These are phyloP conservation scores for Lordiphosa andalusiaca DNA, from an alignment of 2,888 invertebrate genomes.

Conservation along the genomic window DNA sequence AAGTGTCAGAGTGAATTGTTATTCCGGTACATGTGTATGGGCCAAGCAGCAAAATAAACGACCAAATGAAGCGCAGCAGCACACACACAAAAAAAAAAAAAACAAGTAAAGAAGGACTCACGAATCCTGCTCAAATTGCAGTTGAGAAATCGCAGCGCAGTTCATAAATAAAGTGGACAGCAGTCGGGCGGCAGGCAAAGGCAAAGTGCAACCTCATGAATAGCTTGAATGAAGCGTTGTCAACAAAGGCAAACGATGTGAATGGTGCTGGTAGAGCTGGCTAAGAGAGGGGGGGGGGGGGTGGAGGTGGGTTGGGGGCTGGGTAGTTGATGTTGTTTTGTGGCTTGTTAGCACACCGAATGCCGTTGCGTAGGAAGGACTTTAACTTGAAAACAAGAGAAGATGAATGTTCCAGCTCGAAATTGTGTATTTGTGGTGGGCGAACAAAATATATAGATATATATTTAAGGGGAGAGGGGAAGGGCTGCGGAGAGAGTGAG, in stretches of 20 bases:
- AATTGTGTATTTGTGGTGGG: too few species aligned
- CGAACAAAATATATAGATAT: too few species aligned
- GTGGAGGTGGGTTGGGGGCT: conserved; percentile 15
- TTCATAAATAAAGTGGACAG: conserved; percentile 59
- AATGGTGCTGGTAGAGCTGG: too few species aligned
- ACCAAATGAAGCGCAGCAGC: conserved; percentile 36
- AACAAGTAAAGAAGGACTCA: too few species aligned
- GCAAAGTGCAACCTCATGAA: conserved; percentile 43
- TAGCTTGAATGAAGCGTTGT: conserved; percentile 64
- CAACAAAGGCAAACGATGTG: conserved; percentile 57
- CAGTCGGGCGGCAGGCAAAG: conserved; percentile 16
- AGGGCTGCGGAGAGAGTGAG: too few species aligned
- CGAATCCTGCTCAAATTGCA: conserved; percentile 53
- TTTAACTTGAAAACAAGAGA: conserved; percentile 9
- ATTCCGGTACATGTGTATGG: conserved; percentile 49
- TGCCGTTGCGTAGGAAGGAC: conserved; percentile 9
- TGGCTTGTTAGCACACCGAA: conserved; percentile 51
- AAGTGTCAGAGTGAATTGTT: conserved; percentile 60
- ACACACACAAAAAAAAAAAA: conserved; percentile 3
- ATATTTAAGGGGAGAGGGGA: too few species aligned
- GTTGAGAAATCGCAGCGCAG: conserved; percentile 60
- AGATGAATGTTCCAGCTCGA: conserved; percentile 9
- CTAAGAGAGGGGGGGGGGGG: conserved; percentile 6
- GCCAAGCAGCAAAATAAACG: conserved; percentile 17
- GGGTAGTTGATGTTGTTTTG: conserved; percentile 27